Evolutionary conservation across 2,888 invertebrate species (phyloP).

Genomic region (Agrotis ipsilon): DNA sequence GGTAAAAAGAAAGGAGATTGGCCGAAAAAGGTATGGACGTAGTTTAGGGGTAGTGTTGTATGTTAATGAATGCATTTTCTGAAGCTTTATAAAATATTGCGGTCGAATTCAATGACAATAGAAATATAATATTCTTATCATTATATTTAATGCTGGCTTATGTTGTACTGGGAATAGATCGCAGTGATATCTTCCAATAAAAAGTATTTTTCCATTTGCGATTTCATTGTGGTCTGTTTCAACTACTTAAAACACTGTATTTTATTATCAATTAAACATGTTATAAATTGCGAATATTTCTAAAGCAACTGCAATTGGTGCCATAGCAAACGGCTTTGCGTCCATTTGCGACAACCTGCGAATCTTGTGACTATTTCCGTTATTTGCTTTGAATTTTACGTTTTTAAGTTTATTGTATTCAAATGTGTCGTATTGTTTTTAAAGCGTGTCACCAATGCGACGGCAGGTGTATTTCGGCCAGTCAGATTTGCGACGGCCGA

Average conservation of each 20-base stretch:
- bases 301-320: conserved; percentile 23
- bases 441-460: conserved; percentile 86
- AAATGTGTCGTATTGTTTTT: conserved; percentile 76
- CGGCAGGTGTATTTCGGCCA: conserved; percentile 92
- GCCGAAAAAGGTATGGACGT: background rate
- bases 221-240: conserved; percentile 12
- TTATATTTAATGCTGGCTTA: conserved; percentile 41
- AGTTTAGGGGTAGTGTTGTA: background rate
- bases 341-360: conserved; percentile 31
- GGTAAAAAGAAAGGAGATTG: background rate
- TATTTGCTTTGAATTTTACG: conserved; percentile 31
- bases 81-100: background rate
- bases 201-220: background rate
- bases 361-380: background rate
- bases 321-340: conserved; percentile 45
- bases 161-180: conserved; percentile 6
- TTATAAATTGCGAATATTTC: conserved; percentile 24
- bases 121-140: background rate
- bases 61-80: background rate
- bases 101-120: background rate
- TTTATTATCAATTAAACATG: background rate
- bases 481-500: conserved; percentile 91
- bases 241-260: background rate
- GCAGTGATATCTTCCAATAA: background rate
- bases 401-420: conserved; percentile 48